phyloP scores from a whole-genome alignment of 2,888 invertebrate species.

The Drosophila diplacantha region DNA sequence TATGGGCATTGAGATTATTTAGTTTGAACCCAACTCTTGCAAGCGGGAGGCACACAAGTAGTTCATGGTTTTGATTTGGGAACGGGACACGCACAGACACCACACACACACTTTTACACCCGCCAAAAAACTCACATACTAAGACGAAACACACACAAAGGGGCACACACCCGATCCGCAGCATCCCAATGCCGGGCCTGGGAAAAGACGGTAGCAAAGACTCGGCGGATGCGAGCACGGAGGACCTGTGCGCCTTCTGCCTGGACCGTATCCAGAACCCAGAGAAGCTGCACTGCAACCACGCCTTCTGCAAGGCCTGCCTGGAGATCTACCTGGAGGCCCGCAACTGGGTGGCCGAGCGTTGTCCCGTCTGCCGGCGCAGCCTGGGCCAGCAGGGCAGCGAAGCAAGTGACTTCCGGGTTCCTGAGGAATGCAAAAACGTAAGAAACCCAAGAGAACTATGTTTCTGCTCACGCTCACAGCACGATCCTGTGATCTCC shows the following conservation, averaged over 20 bases:
- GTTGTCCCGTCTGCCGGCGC: slow-evolving; percentile 55
- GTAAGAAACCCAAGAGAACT: background rate
- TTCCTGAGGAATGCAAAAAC: too few species aligned
- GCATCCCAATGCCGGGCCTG: background rate
- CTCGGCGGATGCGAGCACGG: background rate
- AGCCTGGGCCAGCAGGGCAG: slow-evolving; percentile 5
- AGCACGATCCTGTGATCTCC: background rate
- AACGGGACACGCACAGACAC: slow-evolving; percentile 5
- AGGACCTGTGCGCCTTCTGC: slow-evolving; percentile 51
- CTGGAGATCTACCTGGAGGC: slow-evolving; percentile 40
- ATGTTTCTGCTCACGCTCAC: background rate
- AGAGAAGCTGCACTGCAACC: slow-evolving; percentile 45
- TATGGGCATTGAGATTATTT: slow-evolving; percentile 4
- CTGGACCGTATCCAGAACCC: slow-evolving; percentile 45
- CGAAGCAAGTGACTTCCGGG: slow-evolving; percentile 27
- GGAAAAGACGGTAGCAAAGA: background rate
- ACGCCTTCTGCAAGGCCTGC: slow-evolving; percentile 52
- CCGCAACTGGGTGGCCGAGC: slow-evolving; percentile 46
- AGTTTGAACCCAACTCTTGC: slow-evolving; percentile 8
- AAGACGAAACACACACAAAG: slow-evolving; percentile 3
- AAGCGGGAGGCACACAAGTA: background rate
- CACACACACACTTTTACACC: slow-evolving; percentile 10
- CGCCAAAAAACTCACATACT: background rate
- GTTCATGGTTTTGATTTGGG: background rate
- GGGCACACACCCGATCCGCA: background rate